A percentile compares a stretch with the other conserved stretches of the same genome.
Conservation (phyloP, 1,140 invertebrate species). For the Drosophila eugracilis region DNA sequence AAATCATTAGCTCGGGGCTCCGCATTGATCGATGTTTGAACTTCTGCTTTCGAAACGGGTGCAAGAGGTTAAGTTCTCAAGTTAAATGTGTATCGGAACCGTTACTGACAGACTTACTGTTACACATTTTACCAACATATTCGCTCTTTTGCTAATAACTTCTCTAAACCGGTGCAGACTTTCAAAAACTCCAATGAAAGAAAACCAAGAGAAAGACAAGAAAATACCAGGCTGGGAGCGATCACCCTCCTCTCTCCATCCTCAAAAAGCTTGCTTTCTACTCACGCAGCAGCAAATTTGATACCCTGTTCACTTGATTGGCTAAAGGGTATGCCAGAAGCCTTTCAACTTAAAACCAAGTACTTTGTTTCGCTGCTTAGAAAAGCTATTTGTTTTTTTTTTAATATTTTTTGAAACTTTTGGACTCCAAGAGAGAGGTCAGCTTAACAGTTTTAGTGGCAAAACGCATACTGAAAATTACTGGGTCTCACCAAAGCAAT, state of each 20-base stretch:
- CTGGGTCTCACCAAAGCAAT: not conserved
- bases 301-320: constrained; percentile 11
- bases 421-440: too few relatives aligned
- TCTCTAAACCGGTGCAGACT: constrained; percentile 67
- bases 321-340: not conserved
- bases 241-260: constrained; percentile 7
- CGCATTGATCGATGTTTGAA: constrained; percentile 29
- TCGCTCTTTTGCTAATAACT: constrained; percentile 59
- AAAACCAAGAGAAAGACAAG: constrained; percentile 34
- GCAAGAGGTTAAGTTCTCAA: constrained; percentile 25
- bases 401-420: too few relatives aligned
- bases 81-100: constrained; percentile 12
- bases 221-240: constrained; percentile 36
- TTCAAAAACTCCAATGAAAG: constrained; percentile 60
- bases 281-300: constrained; percentile 46
- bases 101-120: constrained; percentile 22
- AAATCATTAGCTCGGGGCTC: constrained; percentile 19
- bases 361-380: not conserved
- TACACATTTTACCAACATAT: constrained; percentile 29
- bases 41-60: constrained; percentile 35
- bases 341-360: not conserved
- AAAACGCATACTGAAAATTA: not conserved
- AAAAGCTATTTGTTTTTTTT: too few relatives aligned
- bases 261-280: constrained; percentile 51
- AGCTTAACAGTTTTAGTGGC: not conserved